Evolutionary conservation across 35 echinoderm and acorn worm species (phyloP).

Genomic region (Acanthaster planci): DNA sequence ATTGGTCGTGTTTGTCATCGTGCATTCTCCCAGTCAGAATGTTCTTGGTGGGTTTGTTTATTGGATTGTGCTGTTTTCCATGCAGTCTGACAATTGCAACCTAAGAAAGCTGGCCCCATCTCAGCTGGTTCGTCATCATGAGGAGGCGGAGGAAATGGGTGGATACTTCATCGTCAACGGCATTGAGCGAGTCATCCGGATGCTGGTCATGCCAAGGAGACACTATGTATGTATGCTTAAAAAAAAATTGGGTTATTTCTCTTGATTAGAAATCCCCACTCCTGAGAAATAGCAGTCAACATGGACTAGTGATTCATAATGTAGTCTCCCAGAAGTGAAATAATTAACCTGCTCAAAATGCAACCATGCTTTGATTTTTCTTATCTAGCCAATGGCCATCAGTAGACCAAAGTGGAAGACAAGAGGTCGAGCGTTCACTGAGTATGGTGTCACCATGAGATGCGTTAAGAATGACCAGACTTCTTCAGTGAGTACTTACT

Average conservation of each 20-base stretch:
- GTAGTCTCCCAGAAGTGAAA: too few species aligned
- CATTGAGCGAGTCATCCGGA: slow-evolving; percentile 87
- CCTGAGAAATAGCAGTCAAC: too few species aligned
- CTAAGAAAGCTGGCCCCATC: slow-evolving; percentile 64
- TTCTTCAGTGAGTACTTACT: slow-evolving; percentile 62
- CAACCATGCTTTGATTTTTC: not conserved
- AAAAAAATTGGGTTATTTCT: too few species aligned
- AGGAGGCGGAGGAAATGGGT: slow-evolving; percentile 92
- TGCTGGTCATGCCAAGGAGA: slow-evolving; percentile 94
- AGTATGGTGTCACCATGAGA: slow-evolving; percentile 89
- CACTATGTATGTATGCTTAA: slow-evolving; percentile 83
- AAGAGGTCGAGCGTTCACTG: slow-evolving; percentile 82
- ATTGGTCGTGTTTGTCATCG: too few species aligned
- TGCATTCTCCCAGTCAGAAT: too few species aligned
- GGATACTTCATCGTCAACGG: slow-evolving; percentile 96
- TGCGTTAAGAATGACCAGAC: slow-evolving; percentile 89
- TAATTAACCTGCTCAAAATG: too few species aligned
- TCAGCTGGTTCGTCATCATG: slow-evolving; percentile 74
- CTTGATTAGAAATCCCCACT: too few species aligned
- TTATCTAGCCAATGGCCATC: slow-evolving; percentile 77
- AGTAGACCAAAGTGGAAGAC: slow-evolving; percentile 83
- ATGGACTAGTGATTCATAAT: too few species aligned
- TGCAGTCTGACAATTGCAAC: slow-evolving; percentile 76
- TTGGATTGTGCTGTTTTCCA: not conserved
- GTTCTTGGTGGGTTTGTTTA: too few species aligned